Percentiles rank a stretch among this genome's conserved stretches.
These are phyloP conservation scores for Promerops cafer DNA, from an alignment of 2,113 vertebrate species.

Conservation along the genomic window DNA sequence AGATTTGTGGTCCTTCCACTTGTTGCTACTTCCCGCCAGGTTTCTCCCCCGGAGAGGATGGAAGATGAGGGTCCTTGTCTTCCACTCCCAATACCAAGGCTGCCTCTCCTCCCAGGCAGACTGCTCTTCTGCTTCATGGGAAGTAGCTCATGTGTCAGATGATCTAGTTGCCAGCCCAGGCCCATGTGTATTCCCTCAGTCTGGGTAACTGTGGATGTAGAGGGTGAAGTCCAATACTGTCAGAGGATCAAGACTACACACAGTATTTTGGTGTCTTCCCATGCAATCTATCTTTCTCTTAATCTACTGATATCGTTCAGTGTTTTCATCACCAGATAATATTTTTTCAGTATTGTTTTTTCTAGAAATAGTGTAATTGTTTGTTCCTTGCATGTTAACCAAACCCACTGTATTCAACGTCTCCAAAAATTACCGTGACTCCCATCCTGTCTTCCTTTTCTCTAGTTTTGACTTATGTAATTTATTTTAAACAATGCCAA, in stretches of 20 bases:
- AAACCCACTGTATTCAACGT: background rate
- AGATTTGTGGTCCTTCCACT: background rate
- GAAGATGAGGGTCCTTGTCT: background rate
- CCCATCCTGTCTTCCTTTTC: background rate
- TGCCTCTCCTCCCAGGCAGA: background rate
- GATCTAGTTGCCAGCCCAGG: background rate
- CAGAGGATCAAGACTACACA: background rate
- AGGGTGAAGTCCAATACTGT: background rate
- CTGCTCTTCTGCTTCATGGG: background rate
- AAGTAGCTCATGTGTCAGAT: background rate
- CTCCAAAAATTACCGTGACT: background rate
- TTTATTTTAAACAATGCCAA: background rate
- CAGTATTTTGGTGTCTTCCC: background rate
- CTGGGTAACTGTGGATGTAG: background rate
- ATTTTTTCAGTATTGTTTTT: background rate
- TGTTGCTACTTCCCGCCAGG: accelerated
- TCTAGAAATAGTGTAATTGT: background rate
- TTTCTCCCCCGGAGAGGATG: background rate
- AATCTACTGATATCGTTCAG: background rate
- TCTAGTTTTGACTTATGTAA: background rate
- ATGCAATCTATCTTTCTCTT: background rate
- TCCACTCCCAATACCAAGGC: background rate
- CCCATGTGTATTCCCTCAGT: background rate
- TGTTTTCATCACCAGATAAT: background rate
- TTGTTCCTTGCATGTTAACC: background rate